A percentile compares a stretch with the other conserved stretches of the same genome.
These are phyloP conservation scores for Aporophyla nigra DNA, from an alignment of 2,888 invertebrate species.

Conservation along the genomic window DNA sequence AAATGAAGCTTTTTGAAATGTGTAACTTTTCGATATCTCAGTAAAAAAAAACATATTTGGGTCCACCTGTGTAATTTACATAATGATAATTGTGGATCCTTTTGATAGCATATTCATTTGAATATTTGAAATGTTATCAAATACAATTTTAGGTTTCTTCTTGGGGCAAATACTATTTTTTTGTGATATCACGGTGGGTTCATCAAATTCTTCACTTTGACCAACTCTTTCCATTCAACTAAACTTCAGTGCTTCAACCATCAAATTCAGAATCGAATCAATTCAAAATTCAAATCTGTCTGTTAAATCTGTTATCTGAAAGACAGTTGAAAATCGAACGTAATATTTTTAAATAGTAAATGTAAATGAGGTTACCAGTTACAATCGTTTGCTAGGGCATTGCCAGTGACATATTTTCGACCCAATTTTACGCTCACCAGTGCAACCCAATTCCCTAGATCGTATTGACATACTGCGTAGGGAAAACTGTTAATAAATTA, in stretches of 20 bases:
- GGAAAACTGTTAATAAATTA: conserved; percentile 11
- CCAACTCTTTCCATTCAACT: too few species aligned
- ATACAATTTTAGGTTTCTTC: background rate
- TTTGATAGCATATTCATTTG: background rate
- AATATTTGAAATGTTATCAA: too few species aligned
- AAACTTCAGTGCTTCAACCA: background rate
- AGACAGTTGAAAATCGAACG: conserved; percentile 31
- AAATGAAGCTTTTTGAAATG: too few species aligned
- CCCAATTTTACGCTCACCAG: conserved; percentile 25
- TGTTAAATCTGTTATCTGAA: background rate
- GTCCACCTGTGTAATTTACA: background rate
- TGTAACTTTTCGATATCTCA: background rate
- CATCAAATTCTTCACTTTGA: background rate
- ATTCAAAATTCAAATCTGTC: background rate
- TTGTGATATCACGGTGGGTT: background rate
- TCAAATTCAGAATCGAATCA: background rate
- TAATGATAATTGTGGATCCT: too few species aligned
- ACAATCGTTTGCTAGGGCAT: conserved; percentile 53
- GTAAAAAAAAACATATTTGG: background rate
- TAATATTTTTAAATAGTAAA: conserved; percentile 26
- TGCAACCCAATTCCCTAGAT: conserved; percentile 52
- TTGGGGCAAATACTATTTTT: background rate
- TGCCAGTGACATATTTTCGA: conserved; percentile 44
- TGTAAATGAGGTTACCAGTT: conserved; percentile 39
- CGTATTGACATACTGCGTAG: conserved; percentile 21